Conservation (phyloP, 1,140 invertebrate species). For the Diabrotica undecimpunctata region DNA sequence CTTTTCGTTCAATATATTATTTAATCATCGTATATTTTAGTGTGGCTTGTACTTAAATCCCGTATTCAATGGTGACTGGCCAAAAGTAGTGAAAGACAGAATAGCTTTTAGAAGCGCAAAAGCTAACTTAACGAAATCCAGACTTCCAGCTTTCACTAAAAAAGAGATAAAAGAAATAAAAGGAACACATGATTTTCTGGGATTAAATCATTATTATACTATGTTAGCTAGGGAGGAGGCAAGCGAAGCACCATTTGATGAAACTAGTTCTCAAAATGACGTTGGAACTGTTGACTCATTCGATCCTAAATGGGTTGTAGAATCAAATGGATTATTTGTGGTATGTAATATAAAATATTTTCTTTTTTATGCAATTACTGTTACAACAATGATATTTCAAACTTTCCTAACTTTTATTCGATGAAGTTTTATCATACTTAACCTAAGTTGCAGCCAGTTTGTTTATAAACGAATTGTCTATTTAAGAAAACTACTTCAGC, state of each 20-base stretch:
- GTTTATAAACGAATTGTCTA: no score
- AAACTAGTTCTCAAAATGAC: neutral
- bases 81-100: slow-evolving; percentile 4
- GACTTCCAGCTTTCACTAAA: neutral
- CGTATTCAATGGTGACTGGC: neutral
- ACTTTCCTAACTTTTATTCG: neutral
- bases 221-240: neutral
- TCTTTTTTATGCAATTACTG: no score
- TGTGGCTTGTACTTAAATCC: neutral
- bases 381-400: neutral
- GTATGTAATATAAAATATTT: neutral
- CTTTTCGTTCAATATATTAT: neutral
- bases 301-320: neutral
- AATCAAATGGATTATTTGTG: neutral
- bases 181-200: neutral
- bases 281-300: neutral
- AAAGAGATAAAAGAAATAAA: neutral
- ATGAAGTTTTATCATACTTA: neutral
- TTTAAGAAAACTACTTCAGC: no score
- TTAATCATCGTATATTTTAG: neutral
- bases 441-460: no score
- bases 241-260: neutral
- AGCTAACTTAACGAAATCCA: neutral
- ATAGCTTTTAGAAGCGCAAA: neutral
- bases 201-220: neutral